phyloP scores from a whole-genome alignment of 1,140 invertebrate species.

The Nixonia krombeini region DNA sequence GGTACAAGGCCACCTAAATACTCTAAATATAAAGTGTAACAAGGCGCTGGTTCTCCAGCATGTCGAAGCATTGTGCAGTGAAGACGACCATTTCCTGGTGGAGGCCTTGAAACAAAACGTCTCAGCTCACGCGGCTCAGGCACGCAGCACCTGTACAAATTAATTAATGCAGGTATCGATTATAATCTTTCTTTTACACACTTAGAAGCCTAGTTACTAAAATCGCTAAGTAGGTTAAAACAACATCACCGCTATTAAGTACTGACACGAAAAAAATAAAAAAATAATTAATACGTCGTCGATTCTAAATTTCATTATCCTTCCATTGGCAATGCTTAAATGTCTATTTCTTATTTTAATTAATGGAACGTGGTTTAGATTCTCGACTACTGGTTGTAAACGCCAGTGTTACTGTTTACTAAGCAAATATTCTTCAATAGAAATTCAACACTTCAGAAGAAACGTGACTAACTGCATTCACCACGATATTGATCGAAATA shows the following conservation, averaged over 20 bases:
- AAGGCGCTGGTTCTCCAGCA: conserved; percentile 78
- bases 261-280: too few species aligned
- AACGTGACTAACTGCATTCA: conserved; percentile 8
- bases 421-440: conserved; percentile 1
- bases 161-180: conserved; percentile 4
- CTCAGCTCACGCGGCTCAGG: conserved; percentile 89
- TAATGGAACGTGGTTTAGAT: too few species aligned
- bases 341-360: too few species aligned
- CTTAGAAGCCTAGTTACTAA: neutral
- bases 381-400: too few species aligned
- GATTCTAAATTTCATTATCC: too few species aligned
- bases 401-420: neutral
- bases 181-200: neutral
- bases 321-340: too few species aligned
- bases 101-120: conserved; percentile 94
- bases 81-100: conserved; percentile 84
- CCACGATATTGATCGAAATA: conserved; percentile 12
- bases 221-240: neutral
- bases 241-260: neutral
- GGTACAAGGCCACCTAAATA: conserved; percentile 97
- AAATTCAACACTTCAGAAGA: neutral
- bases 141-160: conserved; percentile 85
- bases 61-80: conserved; percentile 98
- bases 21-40: conserved; percentile 96
- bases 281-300: too few species aligned